phyloP scores from a whole-genome alignment of 35 echinoderm and acorn worm species.

The Stichopus chloronotus region DNA sequence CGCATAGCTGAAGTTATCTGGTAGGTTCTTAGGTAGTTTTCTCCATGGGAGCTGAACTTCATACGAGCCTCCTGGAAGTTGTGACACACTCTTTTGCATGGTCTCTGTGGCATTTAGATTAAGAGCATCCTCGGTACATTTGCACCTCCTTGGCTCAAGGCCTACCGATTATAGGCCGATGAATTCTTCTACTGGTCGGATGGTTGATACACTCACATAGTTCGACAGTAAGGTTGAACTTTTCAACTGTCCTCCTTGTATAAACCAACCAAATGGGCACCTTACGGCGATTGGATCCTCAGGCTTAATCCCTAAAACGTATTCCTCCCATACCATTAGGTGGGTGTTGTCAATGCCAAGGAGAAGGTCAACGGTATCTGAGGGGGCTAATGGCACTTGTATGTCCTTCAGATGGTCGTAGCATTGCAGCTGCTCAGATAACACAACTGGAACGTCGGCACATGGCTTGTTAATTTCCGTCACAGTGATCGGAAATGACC shows the following conservation, averaged over 20 bases:
- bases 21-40: slow-evolving; percentile 60
- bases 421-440: slow-evolving; percentile 45
- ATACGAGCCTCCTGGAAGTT: slow-evolving; percentile 70
- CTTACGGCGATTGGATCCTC: slow-evolving; percentile 58
- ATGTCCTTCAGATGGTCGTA: slow-evolving; percentile 66
- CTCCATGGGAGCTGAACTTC: slow-evolving; percentile 69
- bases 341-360: slow-evolving; percentile 75
- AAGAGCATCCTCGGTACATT: slow-evolving; percentile 56
- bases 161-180: slow-evolving; percentile 59
- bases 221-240: slow-evolving; percentile 55
- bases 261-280: slow-evolving; percentile 81
- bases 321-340: slow-evolving; percentile 49
- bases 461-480: slow-evolving; percentile 81
- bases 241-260: slow-evolving; percentile 55
- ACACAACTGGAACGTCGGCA: slow-evolving; percentile 59
- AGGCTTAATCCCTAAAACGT: neutral
- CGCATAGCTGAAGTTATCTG: slow-evolving; percentile 69
- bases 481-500: slow-evolving; percentile 69
- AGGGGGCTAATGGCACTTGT: slow-evolving; percentile 42
- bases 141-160: slow-evolving; percentile 72
- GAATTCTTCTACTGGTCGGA: slow-evolving; percentile 71
- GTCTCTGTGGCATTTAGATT: slow-evolving; percentile 49
- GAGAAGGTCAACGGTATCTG: slow-evolving; percentile 76
- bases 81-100: slow-evolving; percentile 69
- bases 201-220: slow-evolving; percentile 81